These are phyloP conservation scores for Hippasteria phrygiana DNA, from an alignment of 53 echinoderm and acorn worm genomes.

Conservation along the genomic window DNA sequence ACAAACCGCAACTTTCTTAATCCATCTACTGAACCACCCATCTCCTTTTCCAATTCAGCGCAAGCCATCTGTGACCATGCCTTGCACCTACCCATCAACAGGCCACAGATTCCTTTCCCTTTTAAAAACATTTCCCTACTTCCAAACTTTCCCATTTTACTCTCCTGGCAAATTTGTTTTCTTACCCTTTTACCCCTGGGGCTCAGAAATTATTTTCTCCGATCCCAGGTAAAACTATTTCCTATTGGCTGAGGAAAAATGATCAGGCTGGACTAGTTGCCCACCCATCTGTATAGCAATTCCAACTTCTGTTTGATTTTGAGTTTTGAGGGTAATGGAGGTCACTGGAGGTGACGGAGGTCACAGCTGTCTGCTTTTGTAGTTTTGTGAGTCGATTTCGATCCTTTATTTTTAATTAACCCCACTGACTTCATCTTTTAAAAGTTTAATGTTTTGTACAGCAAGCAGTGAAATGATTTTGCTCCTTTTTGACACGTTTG, in stretches of 20 bases:
- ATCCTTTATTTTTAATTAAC: conserved; percentile 15
- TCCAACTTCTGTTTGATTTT: background rate
- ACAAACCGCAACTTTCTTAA: background rate
- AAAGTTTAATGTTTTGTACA: too few relatives aligned
- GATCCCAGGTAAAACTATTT: background rate
- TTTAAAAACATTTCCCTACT: background rate
- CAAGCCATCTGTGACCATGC: conserved; percentile 22
- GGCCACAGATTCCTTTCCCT: background rate
- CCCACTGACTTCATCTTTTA: conserved; percentile 3
- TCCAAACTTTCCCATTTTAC: background rate
- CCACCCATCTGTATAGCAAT: conserved; percentile 18
- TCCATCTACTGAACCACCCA: conserved; percentile 12
- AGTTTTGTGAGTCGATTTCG: conserved; percentile 17
- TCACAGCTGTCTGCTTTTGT: conserved; percentile 23
- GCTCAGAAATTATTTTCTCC: background rate
- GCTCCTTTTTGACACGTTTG: too few relatives aligned
- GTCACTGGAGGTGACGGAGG: conserved; percentile 19
- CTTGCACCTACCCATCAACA: conserved; percentile 30
- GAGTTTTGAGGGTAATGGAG: conserved; percentile 26
- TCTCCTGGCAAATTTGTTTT: conserved; percentile 27
- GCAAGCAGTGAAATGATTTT: too few relatives aligned
- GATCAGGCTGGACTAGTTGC: background rate
- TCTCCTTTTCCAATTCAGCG: background rate
- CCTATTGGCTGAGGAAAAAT: background rate
- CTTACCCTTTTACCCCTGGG: conserved; percentile 30